Percentiles rank a stretch among this genome's conserved stretches.
phyloP scores from a whole-genome alignment of 2,888 invertebrate genomes.

The Heliconius erato region DNA sequence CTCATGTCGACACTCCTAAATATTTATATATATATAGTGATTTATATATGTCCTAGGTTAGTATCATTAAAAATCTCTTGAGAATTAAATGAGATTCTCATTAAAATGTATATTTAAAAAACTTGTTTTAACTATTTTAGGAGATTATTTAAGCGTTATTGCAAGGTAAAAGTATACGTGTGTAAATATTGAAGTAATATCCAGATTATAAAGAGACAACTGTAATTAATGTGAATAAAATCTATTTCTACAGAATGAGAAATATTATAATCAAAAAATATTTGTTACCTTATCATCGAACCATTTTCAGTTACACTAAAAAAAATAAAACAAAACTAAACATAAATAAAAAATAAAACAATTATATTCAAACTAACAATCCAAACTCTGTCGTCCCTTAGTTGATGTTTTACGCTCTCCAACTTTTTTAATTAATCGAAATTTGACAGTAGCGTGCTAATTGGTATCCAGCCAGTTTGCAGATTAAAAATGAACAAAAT shows the following conservation, averaged over 20 bases:
- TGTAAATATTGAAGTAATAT: background rate
- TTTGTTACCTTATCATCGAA: conserved; percentile 19
- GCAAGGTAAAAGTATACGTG: background rate
- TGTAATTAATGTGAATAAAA: background rate
- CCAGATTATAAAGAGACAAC: background rate
- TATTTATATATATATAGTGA: background rate
- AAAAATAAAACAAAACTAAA: background rate
- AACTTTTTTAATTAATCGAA: conserved; percentile 44
- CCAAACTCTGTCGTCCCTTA: conserved; percentile 34
- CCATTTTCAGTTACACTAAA: background rate
- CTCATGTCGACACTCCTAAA: background rate
- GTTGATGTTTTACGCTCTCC: conserved; percentile 37
- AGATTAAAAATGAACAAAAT: conserved; percentile 7
- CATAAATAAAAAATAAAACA: conserved; percentile 29
- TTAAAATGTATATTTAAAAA: conserved; percentile 1
- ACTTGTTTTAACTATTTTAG: background rate
- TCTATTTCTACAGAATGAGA: background rate
- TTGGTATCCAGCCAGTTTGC: conserved; percentile 18
- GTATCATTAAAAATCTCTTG: conserved; percentile 9
- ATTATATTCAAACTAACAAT: conserved; percentile 30
- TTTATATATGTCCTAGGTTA: background rate
- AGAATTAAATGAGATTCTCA: background rate
- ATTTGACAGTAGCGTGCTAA: conserved; percentile 28
- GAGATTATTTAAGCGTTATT: background rate
- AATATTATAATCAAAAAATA: background rate